Base-by-base conservation (phyloP, 2,113 vertebrate genomes). In the Cyanoliseus patagonus region DNA sequence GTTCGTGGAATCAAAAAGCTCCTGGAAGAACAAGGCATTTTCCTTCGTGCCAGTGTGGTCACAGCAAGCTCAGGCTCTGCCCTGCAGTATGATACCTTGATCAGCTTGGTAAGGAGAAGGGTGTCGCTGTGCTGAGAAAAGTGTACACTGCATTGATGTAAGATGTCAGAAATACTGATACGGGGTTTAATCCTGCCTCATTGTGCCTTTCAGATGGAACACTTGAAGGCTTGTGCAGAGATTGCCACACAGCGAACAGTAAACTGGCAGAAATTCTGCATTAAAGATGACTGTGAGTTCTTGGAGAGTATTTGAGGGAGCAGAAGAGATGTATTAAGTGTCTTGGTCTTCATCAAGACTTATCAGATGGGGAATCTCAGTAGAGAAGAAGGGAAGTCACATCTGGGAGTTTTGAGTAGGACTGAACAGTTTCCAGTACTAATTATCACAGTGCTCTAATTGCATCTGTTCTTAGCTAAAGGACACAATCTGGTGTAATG, bases 181-280 rank as follows among this genome's bases (percentile, higher is more conserved):
- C 3, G 72, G 19, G 42, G 6, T 28, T 49, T 39, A 28, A 55
- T 41, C 19, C 55, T 23, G 3, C 64, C 78, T 23, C 37, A 0
- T 69, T 64, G 55, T 94, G 44, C 69, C 28, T 97, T 97, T 63
- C 97, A 99, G 99, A 99, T 99, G 99, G 99, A 99, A 53, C 99
- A 99, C 52, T 93, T 99, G 15, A 99, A 99, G 96, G 99, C 99
- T 73, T 99, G 99, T 94, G 99, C 99, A 10, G 99, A 99, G 98
- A 99, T 99, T 15, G 99, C 99, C 57, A 99, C 99, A 5, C 99
- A 99, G 96, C 96, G 99, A 51, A 99, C 99, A 0, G 96, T 99
- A 83, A 99, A 99, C 98, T 99, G 99, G 99, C 99, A 99, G 97
- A 99, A 99, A 67, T 99, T 99, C 97, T 99, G 99, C 97, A 99